phyloP scores from a whole-genome alignment of 2,113 vertebrate species.

The Leiothrix lutea region DNA sequence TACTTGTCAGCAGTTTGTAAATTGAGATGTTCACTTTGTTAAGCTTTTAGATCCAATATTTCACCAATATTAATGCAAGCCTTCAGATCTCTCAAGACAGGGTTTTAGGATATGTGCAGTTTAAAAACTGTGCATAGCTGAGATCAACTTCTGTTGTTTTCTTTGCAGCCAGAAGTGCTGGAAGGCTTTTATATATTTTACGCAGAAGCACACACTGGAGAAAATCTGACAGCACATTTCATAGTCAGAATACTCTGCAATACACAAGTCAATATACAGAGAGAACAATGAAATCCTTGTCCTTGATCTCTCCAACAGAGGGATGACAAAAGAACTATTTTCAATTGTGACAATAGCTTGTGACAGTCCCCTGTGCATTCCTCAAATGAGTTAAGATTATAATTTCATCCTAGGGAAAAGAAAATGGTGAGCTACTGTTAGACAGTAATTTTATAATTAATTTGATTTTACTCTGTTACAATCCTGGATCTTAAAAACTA shows the following conservation, averaged over 20 bases:
- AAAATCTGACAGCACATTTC: not conserved
- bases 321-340: constrained; percentile 14
- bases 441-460: not conserved
- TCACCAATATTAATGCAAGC: not conserved
- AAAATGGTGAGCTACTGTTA: not conserved
- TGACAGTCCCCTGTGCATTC: not conserved
- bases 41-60: not conserved
- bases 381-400: not conserved
- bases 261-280: not conserved
- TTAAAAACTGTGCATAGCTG: not conserved
- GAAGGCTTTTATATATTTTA: not conserved
- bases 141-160: not conserved
- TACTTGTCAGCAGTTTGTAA: not conserved
- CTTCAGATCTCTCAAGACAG: not conserved
- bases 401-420: not conserved
- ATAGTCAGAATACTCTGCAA: not conserved
- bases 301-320: not conserved
- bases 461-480: not conserved
- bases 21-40: not conserved
- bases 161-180: not conserved
- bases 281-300: constrained; percentile 19
- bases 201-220: not conserved
- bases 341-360: not conserved
- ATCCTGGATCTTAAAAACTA: not conserved
- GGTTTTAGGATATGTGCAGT: not conserved